Percentiles rank a stretch among this genome's conserved stretches.
phyloP scores from a whole-genome alignment of 2,888 invertebrate species.

The Microplitis deprimator region DNA sequence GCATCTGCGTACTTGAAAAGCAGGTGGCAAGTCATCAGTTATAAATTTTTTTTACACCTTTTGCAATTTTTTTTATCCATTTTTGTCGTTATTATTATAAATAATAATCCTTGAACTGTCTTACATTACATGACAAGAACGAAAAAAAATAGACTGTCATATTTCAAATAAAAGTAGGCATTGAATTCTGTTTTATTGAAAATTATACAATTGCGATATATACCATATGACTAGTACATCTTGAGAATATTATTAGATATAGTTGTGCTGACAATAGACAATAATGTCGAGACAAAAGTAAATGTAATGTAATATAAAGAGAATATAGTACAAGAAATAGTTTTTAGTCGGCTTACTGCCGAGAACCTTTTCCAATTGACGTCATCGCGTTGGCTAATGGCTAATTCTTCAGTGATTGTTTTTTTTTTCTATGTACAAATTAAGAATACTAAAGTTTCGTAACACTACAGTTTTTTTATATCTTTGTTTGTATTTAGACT shows the following conservation, averaged over 20 bases:
- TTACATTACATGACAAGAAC: not conserved
- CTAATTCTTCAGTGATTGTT: slow-evolving; percentile 45
- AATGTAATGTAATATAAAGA: slow-evolving; percentile 15
- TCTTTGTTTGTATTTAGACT: not conserved
- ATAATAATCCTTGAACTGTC: not conserved
- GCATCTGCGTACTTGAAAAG: slow-evolving; percentile 65
- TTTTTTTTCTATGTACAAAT: slow-evolving; percentile 47
- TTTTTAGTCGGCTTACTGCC: slow-evolving; percentile 48
- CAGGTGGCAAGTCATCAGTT: slow-evolving; percentile 61
- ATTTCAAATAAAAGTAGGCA: too few species aligned
- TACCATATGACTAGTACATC: not conserved
- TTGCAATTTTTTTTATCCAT: slow-evolving; percentile 13
- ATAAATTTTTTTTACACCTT: not conserved
- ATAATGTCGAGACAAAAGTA: slow-evolving; percentile 1
- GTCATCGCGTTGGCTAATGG: slow-evolving; percentile 58
- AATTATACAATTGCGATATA: too few species aligned
- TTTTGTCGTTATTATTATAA: not conserved
- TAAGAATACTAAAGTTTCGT: slow-evolving; percentile 60
- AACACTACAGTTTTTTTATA: slow-evolving; percentile 1
- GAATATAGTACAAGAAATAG: slow-evolving; percentile 34
- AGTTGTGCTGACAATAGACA: not conserved
- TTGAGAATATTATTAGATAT: not conserved
- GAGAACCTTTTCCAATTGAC: slow-evolving; percentile 71
- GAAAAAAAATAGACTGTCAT: not conserved
- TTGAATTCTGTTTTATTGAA: too few species aligned